phyloP scores from a whole-genome alignment of 1,140 invertebrate genomes.

The Procambarus clarkii region DNA sequence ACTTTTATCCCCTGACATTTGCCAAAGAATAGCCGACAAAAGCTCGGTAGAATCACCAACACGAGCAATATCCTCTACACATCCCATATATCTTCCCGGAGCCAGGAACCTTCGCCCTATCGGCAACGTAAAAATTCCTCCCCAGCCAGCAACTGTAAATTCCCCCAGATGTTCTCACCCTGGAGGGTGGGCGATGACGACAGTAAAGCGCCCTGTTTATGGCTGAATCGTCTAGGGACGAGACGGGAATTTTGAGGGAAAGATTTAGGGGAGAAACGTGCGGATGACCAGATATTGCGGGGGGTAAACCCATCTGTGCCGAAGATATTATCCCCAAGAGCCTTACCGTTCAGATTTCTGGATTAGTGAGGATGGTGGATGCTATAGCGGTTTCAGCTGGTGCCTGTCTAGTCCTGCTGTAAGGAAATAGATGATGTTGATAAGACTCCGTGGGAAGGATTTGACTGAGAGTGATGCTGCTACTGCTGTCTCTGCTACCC shows the following conservation, averaged over 20 bases:
- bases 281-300: slow-evolving; percentile 5
- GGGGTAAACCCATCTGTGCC: background rate
- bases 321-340: background rate
- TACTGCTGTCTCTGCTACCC: background rate
- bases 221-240: background rate
- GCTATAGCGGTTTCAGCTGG: background rate
- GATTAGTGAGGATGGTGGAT: background rate
- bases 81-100: background rate
- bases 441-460: too few relatives aligned
- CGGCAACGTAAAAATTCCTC: background rate
- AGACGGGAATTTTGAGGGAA: slow-evolving; percentile 5
- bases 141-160: background rate
- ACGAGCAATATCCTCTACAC: background rate
- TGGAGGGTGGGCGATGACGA: background rate
- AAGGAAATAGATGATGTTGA: too few relatives aligned
- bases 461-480: background rate
- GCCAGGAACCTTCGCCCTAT: background rate
- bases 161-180: background rate
- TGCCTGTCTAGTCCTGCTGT: background rate
- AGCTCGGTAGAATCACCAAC: background rate
- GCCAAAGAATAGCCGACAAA: background rate
- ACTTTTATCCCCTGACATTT: background rate
- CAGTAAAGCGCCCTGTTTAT: background rate
- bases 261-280: slow-evolving; percentile 12
- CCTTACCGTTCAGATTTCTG: background rate